phyloP scores from a whole-genome alignment of 2,113 vertebrate species.

The Circaetus gallicus region DNA sequence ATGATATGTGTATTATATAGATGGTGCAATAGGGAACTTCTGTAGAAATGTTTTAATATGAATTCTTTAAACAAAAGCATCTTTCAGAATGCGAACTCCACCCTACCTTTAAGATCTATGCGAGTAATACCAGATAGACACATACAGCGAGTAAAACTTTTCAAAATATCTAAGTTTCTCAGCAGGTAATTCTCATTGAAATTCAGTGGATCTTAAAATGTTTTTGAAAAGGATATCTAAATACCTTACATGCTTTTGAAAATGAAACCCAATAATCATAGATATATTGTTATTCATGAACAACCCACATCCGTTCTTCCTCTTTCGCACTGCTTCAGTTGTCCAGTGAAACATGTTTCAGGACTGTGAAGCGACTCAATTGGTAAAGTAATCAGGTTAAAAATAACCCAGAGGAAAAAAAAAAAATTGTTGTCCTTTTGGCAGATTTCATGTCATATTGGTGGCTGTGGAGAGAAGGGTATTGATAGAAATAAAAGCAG shows the following conservation, averaged over 20 bases:
- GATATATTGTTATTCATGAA: neutral
- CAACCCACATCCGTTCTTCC: neutral
- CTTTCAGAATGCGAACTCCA: neutral
- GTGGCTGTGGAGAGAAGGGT: neutral
- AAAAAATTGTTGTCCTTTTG: neutral
- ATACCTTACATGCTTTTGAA: neutral
- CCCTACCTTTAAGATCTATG: neutral
- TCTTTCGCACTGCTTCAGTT: neutral
- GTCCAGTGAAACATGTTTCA: neutral
- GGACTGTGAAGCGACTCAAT: neutral
- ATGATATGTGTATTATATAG: neutral
- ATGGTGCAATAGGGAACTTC: neutral
- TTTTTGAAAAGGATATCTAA: neutral
- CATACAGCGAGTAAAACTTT: neutral
- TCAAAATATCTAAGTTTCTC: neutral
- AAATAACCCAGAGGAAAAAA: neutral
- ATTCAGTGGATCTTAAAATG: neutral
- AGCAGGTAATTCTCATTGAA: neutral
- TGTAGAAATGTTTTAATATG: neutral
- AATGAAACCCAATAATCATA: neutral
- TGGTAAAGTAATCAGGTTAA: neutral
- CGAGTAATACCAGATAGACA: neutral
- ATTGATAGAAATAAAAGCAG: neutral
- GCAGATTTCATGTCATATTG: neutral
- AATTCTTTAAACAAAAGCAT: neutral